These are phyloP conservation scores for Phoeniculus purpureus DNA, from an alignment of 2,797 vertebrate species.

Conservation along the genomic window DNA sequence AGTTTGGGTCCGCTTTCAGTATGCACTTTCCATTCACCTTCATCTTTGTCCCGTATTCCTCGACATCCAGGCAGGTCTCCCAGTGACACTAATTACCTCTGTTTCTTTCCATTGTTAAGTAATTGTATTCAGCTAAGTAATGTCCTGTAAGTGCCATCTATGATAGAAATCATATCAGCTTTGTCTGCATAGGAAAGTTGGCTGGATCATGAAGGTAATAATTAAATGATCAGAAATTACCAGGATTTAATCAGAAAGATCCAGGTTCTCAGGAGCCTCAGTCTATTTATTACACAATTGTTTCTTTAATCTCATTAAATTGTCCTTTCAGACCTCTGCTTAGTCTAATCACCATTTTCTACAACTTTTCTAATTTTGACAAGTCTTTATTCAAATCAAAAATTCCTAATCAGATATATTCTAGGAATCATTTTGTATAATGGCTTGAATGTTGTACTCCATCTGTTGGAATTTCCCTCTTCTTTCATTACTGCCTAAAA, in stretches of 20 bases:
- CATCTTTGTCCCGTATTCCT: not conserved
- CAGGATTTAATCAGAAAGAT: not conserved
- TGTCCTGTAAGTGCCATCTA: not conserved
- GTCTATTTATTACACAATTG: not conserved
- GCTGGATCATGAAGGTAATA: not conserved
- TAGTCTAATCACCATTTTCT: not conserved
- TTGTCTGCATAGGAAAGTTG: not conserved
- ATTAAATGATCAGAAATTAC: not conserved
- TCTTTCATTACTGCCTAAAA: constrained; percentile 6
- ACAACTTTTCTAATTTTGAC: not conserved
- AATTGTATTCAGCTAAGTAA: not conserved
- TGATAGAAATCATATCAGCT: not conserved
- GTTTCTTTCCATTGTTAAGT: not conserved
- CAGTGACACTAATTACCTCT: not conserved
- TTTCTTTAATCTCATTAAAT: not conserved
- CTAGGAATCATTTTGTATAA: not conserved
- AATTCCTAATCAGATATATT: not conserved
- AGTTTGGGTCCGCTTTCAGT: not conserved
- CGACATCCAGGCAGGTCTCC: not conserved
- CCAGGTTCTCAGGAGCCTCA: not conserved
- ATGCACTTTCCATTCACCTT: not conserved
- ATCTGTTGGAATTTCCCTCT: not conserved
- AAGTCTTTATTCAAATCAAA: not conserved
- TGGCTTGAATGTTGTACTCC: not conserved
- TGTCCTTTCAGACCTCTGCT: not conserved